Evolutionary conservation across 2,797 vertebrate species (phyloP).

Genomic region (Diplodus puntazzo): DNA sequence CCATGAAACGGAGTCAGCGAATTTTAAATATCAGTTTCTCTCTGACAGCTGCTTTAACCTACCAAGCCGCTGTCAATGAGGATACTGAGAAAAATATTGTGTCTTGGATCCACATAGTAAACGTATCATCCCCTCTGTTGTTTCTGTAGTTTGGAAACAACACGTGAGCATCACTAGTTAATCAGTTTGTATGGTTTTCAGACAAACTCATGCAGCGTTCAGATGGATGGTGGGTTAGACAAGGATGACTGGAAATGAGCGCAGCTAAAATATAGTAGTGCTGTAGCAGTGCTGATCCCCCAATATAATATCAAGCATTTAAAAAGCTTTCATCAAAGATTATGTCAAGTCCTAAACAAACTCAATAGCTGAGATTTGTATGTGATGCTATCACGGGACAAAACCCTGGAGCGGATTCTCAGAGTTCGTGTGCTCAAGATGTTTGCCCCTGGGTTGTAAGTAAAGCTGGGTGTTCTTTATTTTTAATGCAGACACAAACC

Average conservation of each 20-base stretch:
- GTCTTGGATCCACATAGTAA: background rate
- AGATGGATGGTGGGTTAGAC: background rate
- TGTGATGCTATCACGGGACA: conserved; percentile 6
- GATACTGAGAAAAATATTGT: background rate
- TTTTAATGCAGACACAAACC: conserved; percentile 14
- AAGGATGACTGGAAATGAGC: background rate
- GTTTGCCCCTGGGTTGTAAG: conserved; percentile 1
- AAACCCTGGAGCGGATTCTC: conserved; percentile 9
- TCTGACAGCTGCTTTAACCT: background rate
- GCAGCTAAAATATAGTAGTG: background rate
- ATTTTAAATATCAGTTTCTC: too few relatives aligned
- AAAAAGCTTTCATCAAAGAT: conserved; percentile 10
- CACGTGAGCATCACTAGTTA: background rate
- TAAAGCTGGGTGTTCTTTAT: conserved; percentile 4
- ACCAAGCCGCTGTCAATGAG: background rate
- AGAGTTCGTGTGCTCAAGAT: background rate
- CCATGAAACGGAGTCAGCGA: background rate
- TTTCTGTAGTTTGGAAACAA: conserved; percentile 9
- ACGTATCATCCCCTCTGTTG: background rate
- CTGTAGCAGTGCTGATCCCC: background rate
- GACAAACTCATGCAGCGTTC: background rate
- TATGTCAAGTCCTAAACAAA: conserved; percentile 8
- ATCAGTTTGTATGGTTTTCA: conserved; percentile 4
- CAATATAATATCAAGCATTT: background rate
- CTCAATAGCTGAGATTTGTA: background rate